These are phyloP conservation scores for Drosophila sucinea DNA, from an alignment of 1,140 invertebrate genomes.

Conservation along the genomic window DNA sequence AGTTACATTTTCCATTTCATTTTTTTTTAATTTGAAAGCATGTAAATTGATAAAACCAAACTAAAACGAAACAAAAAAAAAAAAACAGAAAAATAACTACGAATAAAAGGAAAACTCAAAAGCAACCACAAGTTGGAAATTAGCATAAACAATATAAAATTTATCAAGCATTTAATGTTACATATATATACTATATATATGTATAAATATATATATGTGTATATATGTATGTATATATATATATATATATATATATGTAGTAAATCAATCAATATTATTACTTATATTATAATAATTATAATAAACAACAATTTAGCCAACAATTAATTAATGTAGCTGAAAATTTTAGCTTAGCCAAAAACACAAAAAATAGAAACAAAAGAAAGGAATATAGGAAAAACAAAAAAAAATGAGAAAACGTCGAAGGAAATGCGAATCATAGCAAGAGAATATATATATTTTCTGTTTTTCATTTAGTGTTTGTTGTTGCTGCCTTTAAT, in stretches of 20 bases:
- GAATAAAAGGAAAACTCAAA: slow-evolving; percentile 22
- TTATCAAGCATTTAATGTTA: slow-evolving; percentile 31
- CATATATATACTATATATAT: slow-evolving; percentile 17
- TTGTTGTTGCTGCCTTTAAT: slow-evolving; percentile 55
- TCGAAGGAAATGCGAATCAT: neutral
- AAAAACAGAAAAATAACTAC: slow-evolving; percentile 20
- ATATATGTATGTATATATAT: neutral
- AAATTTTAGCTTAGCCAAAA: slow-evolving; percentile 39
- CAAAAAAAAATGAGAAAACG: neutral
- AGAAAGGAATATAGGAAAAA: neutral
- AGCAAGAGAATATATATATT: neutral
- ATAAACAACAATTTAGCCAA: slow-evolving; percentile 48
- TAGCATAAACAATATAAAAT: slow-evolving; percentile 14
- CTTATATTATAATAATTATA: slow-evolving; percentile 23
- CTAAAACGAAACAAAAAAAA: slow-evolving; percentile 34
- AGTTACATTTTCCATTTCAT: slow-evolving; percentile 25
- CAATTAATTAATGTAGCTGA: slow-evolving; percentile 57
- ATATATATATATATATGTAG: slow-evolving; percentile 23
- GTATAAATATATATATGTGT: slow-evolving; percentile 14
- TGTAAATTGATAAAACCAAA: slow-evolving; percentile 28
- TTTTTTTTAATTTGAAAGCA: slow-evolving; percentile 40
- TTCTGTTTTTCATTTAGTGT: slow-evolving; percentile 6
- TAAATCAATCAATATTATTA: slow-evolving; percentile 45
- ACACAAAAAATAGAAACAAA: neutral
- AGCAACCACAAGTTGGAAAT: slow-evolving; percentile 18